Base-by-base conservation (phyloP, 2,888 invertebrate species). In the Acronicta psi region DNA sequence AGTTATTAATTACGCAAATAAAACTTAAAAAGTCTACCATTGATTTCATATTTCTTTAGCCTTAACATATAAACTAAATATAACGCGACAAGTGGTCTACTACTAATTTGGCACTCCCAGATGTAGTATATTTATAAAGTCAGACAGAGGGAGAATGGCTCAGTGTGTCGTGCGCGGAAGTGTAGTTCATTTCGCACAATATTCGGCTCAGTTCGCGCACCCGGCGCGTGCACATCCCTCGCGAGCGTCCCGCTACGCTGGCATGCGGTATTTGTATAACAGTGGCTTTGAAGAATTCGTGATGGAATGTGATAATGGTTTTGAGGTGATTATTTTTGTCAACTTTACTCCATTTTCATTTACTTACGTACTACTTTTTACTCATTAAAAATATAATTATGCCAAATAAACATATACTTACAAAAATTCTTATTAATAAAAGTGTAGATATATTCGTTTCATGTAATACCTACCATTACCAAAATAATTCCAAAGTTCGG, bases 301-400 rank as follows among this genome's bases (percentile, higher is more conserved):
- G 34, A 93, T 93, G 93, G 92, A 92, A 80, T 82, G 83, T 78
- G 87, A 88, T 69, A 87, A 89, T 79, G 90, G 93, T 75, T 93
- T 93, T 82, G 93, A 93, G 92, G 93, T 93, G 82, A 41, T 18
- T 44, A 25, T 53, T 59, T 47, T 42, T 34, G 8, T 20, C 34
- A 49, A 7, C 1, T 14, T 49, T 20, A 41, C 8, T 8, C 16
- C 18, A 40, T 44, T 18, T 8, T 47, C 34, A 36, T 46, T 29
- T 11, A 4, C 20, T n/a, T n/a, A n/a, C n/a, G n/a, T n/a, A n/a
- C n/a, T n/a, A n/a, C n/a, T n/a, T n/a, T n/a, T n/a, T n/a, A n/a
- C n/a, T n/a, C n/a, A n/a, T n/a, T n/a, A n/a, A n/a, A n/a, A n/a
- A n/a, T n/a, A n/a, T n/a, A n/a, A n/a, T n/a, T n/a, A n/a, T n/a